phyloP scores from a whole-genome alignment of 2,888 invertebrate species.

The Lutraria lutraria region DNA sequence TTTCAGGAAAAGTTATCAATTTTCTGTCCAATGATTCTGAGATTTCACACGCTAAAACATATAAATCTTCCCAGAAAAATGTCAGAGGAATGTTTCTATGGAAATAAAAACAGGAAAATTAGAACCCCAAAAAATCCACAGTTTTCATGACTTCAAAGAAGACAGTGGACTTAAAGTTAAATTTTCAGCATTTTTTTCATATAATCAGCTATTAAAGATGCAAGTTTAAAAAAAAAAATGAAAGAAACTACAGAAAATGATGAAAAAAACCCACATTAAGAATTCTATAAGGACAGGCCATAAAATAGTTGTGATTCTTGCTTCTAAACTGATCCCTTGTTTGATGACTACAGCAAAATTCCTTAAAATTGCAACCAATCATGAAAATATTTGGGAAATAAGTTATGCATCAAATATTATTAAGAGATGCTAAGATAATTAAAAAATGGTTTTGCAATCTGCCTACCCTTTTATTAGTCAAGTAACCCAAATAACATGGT shows the following conservation, averaged over 20 bases:
- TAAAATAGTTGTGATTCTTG: no score
- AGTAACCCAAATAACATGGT: no score
- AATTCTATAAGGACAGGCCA: no score
- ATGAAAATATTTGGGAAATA: no score
- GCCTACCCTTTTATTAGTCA: no score
- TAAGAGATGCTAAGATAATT: no score
- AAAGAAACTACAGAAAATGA: not conserved
- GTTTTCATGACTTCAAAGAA: not conserved
- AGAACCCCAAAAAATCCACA: constrained; percentile 1
- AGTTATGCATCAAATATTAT: no score
- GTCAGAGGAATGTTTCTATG: not conserved
- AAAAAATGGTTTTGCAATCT: no score
- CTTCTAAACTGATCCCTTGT: no score
- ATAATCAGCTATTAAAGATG: not conserved
- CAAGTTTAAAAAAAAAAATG: not conserved
- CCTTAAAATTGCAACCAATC: no score
- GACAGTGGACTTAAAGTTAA: not conserved
- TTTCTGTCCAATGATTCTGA: not conserved
- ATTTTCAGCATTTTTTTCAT: not conserved
- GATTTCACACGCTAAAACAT: not conserved
- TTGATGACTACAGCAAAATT: no score
- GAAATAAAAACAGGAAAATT: not conserved
- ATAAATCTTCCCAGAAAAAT: not conserved
- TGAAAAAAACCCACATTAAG: not conserved
- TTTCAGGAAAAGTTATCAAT: not conserved